These are phyloP conservation scores for Platycnemis pennipes DNA, from an alignment of 2,888 invertebrate species.

Conservation along the genomic window DNA sequence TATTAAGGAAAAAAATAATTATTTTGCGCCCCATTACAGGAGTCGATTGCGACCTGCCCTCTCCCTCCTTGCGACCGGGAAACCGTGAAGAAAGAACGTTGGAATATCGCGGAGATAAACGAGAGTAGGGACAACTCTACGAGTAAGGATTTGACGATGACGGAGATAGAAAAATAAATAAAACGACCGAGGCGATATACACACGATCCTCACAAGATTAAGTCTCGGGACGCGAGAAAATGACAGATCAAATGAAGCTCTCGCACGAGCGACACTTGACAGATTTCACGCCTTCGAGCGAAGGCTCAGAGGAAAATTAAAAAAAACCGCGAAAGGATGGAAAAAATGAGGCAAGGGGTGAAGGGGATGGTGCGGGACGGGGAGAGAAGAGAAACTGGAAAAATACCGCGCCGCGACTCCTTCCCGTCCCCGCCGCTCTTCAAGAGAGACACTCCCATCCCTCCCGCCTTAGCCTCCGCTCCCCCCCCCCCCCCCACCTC, in stretches of 20 bases:
- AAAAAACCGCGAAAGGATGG: neutral
- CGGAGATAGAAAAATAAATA: neutral
- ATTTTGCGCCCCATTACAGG: too few species aligned
- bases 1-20: too few species aligned
- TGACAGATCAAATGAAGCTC: slow-evolving; percentile 55
- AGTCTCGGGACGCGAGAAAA: slow-evolving; percentile 36
- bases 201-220: slow-evolving; percentile 31
- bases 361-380: neutral
- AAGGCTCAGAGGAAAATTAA: slow-evolving; percentile 13
- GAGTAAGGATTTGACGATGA: neutral
- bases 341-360: neutral
- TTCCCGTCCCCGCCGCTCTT: neutral
- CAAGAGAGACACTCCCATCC: neutral
- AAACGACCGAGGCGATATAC: neutral
- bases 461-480: neutral
- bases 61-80: neutral
- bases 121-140: neutral
- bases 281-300: slow-evolving; percentile 55
- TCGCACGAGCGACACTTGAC: slow-evolving; percentile 40
- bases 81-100: neutral
- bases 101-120: neutral
- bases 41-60: neutral
- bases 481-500: neutral
- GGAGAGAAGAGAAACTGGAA: neutral
- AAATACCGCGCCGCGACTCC: neutral